Conservation (phyloP, 2,113 vertebrate species). For the Phycodurus eques region DNA sequence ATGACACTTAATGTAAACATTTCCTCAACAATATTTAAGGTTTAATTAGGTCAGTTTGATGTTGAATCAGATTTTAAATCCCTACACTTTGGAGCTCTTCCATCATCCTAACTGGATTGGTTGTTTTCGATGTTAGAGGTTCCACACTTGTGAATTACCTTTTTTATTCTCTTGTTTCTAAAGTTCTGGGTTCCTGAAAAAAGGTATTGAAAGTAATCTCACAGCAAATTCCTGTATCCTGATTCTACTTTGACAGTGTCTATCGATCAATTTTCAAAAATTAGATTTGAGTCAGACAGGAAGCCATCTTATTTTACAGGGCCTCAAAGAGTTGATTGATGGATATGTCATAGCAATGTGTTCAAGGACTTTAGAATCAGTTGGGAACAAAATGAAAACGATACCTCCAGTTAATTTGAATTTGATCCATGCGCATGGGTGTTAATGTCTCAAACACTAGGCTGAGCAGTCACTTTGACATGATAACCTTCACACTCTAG, state of each 20-base stretch:
- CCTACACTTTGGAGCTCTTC: neutral
- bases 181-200: neutral
- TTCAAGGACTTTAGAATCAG: neutral
- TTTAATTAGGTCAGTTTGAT: too few species aligned
- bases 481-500: constrained; percentile 8
- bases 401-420: constrained; percentile 1
- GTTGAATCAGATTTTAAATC: neutral
- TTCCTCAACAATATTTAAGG: too few species aligned
- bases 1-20: too few species aligned
- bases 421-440: neutral
- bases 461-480: constrained; percentile 1
- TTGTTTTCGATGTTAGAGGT: neutral
- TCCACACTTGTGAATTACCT: neutral
- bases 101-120: neutral
- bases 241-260: neutral
- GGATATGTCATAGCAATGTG: neutral
- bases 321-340: neutral
- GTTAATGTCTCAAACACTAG: neutral
- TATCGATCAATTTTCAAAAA: neutral
- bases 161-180: neutral
- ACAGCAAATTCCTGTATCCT: neutral
- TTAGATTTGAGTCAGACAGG: neutral
- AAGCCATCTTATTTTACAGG: neutral
- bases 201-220: neutral
- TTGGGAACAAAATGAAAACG: neutral